These are phyloP conservation scores for Lytechinus variegatus DNA, from an alignment of 35 echinoderm and acorn worm genomes.

Conservation along the genomic window DNA sequence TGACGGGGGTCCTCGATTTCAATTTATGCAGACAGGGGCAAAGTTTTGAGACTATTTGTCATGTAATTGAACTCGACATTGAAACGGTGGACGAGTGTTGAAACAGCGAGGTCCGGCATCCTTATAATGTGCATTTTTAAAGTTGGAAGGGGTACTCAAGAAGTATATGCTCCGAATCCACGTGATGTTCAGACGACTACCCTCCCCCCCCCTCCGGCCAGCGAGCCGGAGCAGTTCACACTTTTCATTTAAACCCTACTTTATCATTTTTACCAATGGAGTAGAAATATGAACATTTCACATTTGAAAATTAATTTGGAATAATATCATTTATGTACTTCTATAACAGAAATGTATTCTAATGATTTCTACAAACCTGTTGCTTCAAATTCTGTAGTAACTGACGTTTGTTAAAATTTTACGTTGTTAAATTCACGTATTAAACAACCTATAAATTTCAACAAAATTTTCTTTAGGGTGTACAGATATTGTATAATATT, in stretches of 20 bases:
- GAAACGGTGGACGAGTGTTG: conserved; percentile 11
- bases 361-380: too few species aligned
- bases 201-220: background rate
- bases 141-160: background rate
- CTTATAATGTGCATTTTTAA: background rate
- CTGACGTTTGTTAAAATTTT: too few species aligned
- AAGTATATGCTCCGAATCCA: background rate
- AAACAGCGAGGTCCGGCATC: background rate
- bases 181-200: background rate
- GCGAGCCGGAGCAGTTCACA: background rate
- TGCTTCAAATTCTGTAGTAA: too few species aligned
- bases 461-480: too few species aligned
- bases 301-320: too few species aligned
- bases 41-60: conserved; percentile 4
- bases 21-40: background rate
- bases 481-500: too few species aligned
- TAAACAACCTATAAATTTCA: too few species aligned
- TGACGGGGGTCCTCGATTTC: background rate
- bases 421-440: too few species aligned
- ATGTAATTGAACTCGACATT: conserved; percentile 34
- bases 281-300: too few species aligned
- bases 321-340: too few species aligned
- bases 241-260: background rate
- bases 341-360: too few species aligned
- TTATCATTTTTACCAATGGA: too few species aligned